Evolutionary conservation across 64 coral and sea anemone species (phyloP).

Genomic region (Dendrophyllia cribrosa): DNA sequence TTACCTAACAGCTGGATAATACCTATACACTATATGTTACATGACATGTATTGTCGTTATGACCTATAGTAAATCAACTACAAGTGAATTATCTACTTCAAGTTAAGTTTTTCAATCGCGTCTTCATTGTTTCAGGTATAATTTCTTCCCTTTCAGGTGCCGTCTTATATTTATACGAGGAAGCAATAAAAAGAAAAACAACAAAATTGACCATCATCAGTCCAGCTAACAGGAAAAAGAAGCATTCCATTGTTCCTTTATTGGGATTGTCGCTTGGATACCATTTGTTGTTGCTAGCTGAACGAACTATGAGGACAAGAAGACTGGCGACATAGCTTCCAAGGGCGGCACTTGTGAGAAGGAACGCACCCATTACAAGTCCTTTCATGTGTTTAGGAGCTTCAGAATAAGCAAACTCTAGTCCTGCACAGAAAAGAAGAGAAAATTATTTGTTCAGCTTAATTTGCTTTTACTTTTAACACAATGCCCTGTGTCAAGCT

Average conservation of each 20-base stretch:
- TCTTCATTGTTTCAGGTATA: no score
- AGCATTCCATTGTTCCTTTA: slow-evolving; percentile 71
- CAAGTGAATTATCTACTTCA: no score
- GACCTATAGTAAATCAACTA: no score
- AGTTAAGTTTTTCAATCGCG: no score
- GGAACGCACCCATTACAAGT: slow-evolving; percentile 65
- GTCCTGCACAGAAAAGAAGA: slow-evolving; percentile 41
- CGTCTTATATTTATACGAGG: slow-evolving; percentile 60
- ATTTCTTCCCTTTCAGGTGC: neutral
- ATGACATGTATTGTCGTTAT: no score
- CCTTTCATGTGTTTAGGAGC: slow-evolving; percentile 77
- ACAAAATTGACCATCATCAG: slow-evolving; percentile 76
- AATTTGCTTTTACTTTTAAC: neutral
- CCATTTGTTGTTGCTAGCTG: slow-evolving; percentile 58
- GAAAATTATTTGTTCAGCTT: neutral
- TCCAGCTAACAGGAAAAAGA: slow-evolving; percentile 75
- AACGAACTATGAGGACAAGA: slow-evolving; percentile 59
- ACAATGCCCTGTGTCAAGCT: no score
- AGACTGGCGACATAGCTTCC: slow-evolving; percentile 69
- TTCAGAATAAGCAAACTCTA: slow-evolving; percentile 87
- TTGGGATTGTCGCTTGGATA: slow-evolving; percentile 78
- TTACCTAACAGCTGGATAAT: no score
- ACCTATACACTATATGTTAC: no score
- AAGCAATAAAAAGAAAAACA: slow-evolving; percentile 65
- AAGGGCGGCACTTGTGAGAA: slow-evolving; percentile 35